Evolutionary conservation across 2,113 vertebrate species (phyloP), one percentile per base, ranked within the genome.

Genomic region (Oreamnos americanus): DNA sequence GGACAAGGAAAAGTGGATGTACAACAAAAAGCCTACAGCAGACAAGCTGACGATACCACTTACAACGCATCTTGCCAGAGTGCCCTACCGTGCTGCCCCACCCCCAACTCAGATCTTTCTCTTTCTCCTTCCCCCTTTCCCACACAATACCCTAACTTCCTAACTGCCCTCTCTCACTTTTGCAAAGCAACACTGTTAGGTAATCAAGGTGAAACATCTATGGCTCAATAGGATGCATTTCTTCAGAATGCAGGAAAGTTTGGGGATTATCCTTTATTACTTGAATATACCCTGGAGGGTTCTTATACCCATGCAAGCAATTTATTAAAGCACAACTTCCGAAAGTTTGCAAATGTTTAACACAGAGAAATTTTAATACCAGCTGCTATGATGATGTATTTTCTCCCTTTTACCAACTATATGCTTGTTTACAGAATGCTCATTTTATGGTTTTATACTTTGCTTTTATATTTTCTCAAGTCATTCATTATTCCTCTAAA

Each of bases 401-500:
- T 94, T 55, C 82, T 55, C 53, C 55, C 25, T 57, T 60, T 79
- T 82, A 19, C 62, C 49, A 49, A 16, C 67, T 82, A 47, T 36
- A 57, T 13, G 36, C 60, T 94, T 97, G 58, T 90, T 98, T 94
- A 78, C 47, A 74, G 82, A 92, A 83, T 79, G 43, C 47, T 88
- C 26, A 5, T 84, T 95, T 95, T 86, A 90, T 28, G 49, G 6
- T 45, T 87, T 96, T 62, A 6, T 83, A 26, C 10, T 95, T 57
- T 43, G 30, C 39, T 57, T 96, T 81, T 87, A 26, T 28, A 78
- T 95, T 96, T 94, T 67, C 53, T 97, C 85, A 67, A 60, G 36
- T n/a, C 60, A 86, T 89, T 95, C 86, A 96, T 98, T 94, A 96
- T 87, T 71, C 23, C 60, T 62, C 93, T 86, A 87, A 83, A 36